Conservation (phyloP, 1,140 invertebrate species). For the Cydia strobilella region DNA sequence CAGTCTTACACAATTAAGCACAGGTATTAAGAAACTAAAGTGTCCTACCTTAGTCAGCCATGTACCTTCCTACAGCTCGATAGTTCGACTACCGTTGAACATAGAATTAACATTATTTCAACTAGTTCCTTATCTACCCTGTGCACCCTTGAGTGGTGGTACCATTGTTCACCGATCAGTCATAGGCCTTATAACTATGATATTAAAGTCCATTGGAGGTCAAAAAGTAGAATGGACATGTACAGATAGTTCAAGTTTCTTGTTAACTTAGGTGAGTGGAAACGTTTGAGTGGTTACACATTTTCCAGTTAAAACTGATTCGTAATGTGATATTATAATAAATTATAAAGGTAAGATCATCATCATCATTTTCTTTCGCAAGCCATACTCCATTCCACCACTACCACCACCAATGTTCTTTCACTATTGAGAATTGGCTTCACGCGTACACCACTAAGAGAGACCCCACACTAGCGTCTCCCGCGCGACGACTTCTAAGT, state of each 20-base stretch:
- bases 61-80: not conserved
- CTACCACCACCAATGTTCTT: too few relatives aligned
- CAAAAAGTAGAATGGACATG: not conserved
- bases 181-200: not conserved
- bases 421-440: too few relatives aligned
- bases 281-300: constrained; percentile 4
- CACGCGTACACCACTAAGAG: too few relatives aligned
- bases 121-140: not conserved
- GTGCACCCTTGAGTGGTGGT: not conserved
- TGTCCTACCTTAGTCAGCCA: not conserved
- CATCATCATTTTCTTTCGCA: too few relatives aligned
- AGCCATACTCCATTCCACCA: too few relatives aligned
- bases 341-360: too few relatives aligned
- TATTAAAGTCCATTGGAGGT: too few relatives aligned
- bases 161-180: not conserved
- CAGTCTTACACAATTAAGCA: too few relatives aligned
- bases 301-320: not conserved
- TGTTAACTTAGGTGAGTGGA: constrained; percentile 7
- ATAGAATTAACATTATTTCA: not conserved
- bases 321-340: not conserved
- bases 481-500: too few relatives aligned
- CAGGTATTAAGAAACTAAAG: not conserved
- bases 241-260: not conserved
- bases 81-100: not conserved
- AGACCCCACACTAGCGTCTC: too few relatives aligned